Percentiles rank a stretch among this genome's conserved stretches.
phyloP scores from a whole-genome alignment of 2,113 vertebrate species.

The Cynocephalus volans region DNA sequence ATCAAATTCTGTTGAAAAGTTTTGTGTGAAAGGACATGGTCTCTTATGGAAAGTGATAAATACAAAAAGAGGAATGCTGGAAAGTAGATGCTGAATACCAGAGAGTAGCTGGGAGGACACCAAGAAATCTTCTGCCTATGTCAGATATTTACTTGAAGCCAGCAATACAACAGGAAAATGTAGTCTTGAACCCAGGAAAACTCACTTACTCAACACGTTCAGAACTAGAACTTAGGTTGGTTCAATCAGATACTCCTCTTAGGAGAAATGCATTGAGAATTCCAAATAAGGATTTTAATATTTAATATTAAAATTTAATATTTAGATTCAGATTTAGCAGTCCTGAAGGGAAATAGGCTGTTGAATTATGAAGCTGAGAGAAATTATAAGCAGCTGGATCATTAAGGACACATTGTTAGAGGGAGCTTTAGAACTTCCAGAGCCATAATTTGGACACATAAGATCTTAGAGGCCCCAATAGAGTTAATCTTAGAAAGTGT shows the following conservation, averaged over 20 bases:
- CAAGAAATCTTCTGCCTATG: background rate
- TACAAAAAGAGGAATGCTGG: background rate
- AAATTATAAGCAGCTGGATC: constrained; percentile 38
- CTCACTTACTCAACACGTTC: background rate
- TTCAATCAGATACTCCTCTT: background rate
- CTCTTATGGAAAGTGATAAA: background rate
- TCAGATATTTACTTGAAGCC: background rate
- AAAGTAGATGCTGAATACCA: background rate
- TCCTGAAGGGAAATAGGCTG: background rate
- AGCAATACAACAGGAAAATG: background rate
- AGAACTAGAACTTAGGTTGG: background rate
- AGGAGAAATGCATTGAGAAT: constrained; percentile 32
- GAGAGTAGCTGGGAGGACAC: background rate
- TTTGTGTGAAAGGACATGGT: background rate
- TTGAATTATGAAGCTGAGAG: constrained; percentile 58
- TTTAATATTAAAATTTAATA: background rate
- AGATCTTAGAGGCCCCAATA: background rate
- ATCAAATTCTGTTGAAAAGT: background rate
- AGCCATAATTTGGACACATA: background rate
- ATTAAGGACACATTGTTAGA: constrained; percentile 10
- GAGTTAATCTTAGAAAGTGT: background rate
- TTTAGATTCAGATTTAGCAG: constrained; percentile 20
- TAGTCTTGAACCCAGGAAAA: background rate
- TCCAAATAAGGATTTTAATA: constrained; percentile 29
- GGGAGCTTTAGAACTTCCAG: constrained; percentile 9